A percentile compares a stretch with the other conserved stretches of the same genome.
These are phyloP conservation scores for Ciona savignyi DNA, from an alignment of 23 tunicate species.

Conservation along the genomic window DNA sequence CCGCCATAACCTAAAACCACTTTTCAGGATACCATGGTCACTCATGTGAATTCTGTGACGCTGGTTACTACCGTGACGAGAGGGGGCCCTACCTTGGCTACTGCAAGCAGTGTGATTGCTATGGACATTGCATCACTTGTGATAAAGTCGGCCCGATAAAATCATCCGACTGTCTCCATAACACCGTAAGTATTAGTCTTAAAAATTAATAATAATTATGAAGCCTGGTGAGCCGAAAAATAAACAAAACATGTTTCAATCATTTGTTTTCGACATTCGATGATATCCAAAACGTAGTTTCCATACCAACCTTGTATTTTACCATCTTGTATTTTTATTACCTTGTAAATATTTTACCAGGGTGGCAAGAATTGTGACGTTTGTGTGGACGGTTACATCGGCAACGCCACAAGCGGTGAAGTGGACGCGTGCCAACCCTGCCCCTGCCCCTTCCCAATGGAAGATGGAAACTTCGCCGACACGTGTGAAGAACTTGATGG, in stretches of 20 bases:
- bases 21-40: constrained; percentile 71
- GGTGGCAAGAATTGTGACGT: constrained; percentile 65
- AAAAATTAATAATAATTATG: too few relatives aligned
- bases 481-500: constrained; percentile 61
- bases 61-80: constrained; percentile 49
- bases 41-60: constrained; percentile 70
- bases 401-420: constrained; percentile 71
- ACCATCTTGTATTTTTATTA: not conserved
- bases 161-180: constrained; percentile 36
- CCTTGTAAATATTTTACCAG: constrained; percentile 4
- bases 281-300: too few relatives aligned
- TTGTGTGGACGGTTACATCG: constrained; percentile 79
- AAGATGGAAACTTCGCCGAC: constrained; percentile 83
- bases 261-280: too few relatives aligned
- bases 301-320: constrained; percentile 64
- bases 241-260: too few relatives aligned
- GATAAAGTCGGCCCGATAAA: constrained; percentile 37
- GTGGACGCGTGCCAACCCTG: constrained; percentile 72
- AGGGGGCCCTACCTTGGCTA: constrained; percentile 39
- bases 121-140: constrained; percentile 60
- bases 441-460: constrained; percentile 73
- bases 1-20: too few relatives aligned
- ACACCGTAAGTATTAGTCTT: constrained; percentile 44
- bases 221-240: too few relatives aligned
- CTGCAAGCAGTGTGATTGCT: constrained; percentile 74